Conservation (phyloP, 1,140 invertebrate genomes). For the Ganaspis sp. region DNA sequence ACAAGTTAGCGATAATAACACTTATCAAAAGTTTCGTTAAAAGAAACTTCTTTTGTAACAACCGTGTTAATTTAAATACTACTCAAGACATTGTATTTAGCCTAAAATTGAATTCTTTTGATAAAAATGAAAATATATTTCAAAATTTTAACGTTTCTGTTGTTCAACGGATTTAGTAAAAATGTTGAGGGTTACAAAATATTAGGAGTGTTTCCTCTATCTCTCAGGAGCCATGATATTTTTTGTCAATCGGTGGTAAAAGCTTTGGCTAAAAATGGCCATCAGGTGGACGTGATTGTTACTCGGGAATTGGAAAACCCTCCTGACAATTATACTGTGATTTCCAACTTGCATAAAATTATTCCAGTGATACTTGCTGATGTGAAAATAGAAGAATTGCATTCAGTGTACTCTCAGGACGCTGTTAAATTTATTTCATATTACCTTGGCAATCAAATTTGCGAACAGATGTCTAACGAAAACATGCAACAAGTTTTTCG, state of each 20-base stretch:
- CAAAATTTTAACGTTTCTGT: too few species aligned
- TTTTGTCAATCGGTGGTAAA: conserved; percentile 65
- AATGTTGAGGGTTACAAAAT: conserved; percentile 45
- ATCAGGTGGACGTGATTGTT: conserved; percentile 59
- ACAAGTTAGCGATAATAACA: too few species aligned
- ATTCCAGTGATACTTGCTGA: background rate
- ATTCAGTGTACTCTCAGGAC: background rate
- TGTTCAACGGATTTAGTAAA: background rate
- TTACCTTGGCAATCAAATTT: conserved; percentile 46
- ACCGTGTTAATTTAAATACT: too few species aligned
- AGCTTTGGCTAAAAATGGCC: conserved; percentile 68
- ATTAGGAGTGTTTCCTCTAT: conserved; percentile 64
- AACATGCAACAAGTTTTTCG: conserved; percentile 39
- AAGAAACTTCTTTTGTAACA: too few species aligned
- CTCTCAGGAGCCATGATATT: conserved; percentile 65
- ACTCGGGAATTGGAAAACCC: background rate
- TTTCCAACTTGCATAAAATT: background rate
- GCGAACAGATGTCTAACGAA: conserved; percentile 42
- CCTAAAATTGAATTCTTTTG: too few species aligned
- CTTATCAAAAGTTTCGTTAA: too few species aligned
- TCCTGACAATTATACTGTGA: conserved; percentile 51
- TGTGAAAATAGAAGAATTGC: background rate
- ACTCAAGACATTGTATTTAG: too few species aligned
- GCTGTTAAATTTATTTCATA: background rate
- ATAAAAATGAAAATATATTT: too few species aligned